These are phyloP conservation scores for Albula goreensis DNA, from an alignment of 2,113 vertebrate species.

Conservation along the genomic window DNA sequence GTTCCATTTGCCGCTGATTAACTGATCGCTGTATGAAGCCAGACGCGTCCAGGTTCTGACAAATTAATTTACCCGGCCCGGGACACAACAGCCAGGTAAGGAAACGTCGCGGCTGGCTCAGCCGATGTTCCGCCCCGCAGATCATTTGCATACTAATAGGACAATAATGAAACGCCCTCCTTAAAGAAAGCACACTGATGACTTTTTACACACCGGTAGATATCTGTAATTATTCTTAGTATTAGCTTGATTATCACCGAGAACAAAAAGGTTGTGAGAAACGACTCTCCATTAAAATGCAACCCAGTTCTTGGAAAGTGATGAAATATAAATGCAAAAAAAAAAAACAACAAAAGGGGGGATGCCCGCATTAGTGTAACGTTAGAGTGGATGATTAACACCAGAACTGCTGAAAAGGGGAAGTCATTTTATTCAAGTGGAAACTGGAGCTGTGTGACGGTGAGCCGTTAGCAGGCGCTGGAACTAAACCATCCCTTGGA, in stretches of 20 bases:
- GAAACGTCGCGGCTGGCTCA: constrained; percentile 5
- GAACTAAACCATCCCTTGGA: background rate
- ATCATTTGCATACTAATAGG: constrained; percentile 51
- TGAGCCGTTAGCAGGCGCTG: background rate
- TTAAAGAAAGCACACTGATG: constrained; percentile 29
- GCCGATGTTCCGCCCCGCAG: constrained; percentile 6
- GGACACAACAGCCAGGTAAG: constrained; percentile 24
- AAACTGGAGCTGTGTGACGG: background rate
- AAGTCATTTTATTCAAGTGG: background rate
- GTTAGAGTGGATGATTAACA: background rate
- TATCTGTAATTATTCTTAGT: constrained; percentile 28
- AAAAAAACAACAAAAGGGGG: background rate
- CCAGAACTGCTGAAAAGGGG: background rate
- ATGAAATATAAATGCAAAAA: background rate
- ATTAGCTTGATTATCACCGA: constrained; percentile 26
- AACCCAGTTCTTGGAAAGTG: background rate
- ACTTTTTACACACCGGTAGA: constrained; percentile 39
- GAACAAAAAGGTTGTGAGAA: background rate
- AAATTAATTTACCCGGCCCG: constrained; percentile 19
- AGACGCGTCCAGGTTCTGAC: background rate
- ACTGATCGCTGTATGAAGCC: constrained; percentile 47
- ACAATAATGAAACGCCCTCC: constrained; percentile 35
- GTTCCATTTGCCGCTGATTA: constrained; percentile 66
- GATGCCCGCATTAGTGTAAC: background rate
- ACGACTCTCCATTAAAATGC: constrained; percentile 8